These are phyloP conservation scores for Zapus hudsonius DNA, from an alignment of 2,113 vertebrate species.

Conservation along the genomic window DNA sequence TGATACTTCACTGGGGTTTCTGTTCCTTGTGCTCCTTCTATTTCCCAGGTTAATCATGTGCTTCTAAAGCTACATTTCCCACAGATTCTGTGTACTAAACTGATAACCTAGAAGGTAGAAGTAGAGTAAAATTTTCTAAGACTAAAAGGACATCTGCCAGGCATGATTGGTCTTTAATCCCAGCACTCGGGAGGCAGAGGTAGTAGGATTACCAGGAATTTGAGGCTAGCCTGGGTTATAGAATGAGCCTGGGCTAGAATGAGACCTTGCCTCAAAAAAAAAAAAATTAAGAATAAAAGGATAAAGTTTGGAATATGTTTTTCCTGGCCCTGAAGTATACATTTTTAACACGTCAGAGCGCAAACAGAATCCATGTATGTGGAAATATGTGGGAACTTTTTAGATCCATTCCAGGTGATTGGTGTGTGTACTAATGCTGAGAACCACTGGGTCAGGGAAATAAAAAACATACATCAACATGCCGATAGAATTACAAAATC, in stretches of 20 bases:
- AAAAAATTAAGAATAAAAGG: neutral
- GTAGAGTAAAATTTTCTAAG: constrained; percentile 3
- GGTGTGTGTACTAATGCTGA: accelerated
- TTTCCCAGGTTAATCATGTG: constrained; percentile 42
- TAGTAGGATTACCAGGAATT: too few relatives aligned
- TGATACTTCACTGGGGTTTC: too few relatives aligned
- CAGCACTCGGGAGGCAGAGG: too few relatives aligned
- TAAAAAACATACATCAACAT: neutral
- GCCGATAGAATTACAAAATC: neutral
- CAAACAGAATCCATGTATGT: neutral
- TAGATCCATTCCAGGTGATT: neutral
- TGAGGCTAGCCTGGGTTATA: too few relatives aligned
- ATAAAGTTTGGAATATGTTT: neutral
- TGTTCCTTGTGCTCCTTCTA: neutral
- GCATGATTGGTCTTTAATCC: too few relatives aligned
- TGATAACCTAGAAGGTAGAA: neutral
- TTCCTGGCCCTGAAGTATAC: neutral
- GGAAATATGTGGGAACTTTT: neutral
- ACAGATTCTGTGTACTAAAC: neutral
- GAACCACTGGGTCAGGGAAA: constrained; percentile 63
- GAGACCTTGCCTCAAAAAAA: neutral
- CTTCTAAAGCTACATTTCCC: constrained; percentile 34
- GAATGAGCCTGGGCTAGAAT: too few relatives aligned
- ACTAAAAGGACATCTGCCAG: neutral
- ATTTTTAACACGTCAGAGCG: neutral